A percentile compares a stretch with the other conserved stretches of the same genome.
phyloP scores from a whole-genome alignment of 2,888 invertebrate genomes.

The Schizaphis graminum region DNA sequence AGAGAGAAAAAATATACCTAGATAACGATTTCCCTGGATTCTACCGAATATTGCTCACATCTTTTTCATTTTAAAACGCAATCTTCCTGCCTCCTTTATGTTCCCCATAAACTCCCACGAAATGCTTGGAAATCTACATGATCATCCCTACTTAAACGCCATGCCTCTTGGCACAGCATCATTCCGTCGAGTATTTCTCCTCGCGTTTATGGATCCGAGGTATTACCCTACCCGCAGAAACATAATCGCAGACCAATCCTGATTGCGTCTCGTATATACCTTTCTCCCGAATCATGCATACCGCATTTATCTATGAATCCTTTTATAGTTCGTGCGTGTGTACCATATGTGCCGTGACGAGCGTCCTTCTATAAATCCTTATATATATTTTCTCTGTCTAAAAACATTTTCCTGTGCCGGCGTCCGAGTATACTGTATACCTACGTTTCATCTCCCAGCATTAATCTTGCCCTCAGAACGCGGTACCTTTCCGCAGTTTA shows the following conservation, averaged over 20 bases:
- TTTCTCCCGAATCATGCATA: neutral
- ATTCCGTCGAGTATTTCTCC: neutral
- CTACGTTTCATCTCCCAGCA: neutral
- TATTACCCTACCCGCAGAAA: neutral
- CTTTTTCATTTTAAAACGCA: neutral
- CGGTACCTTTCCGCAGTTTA: neutral
- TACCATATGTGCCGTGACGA: neutral
- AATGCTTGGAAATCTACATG: neutral
- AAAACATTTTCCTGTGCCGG: neutral
- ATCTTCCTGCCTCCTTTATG: neutral
- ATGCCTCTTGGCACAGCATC: neutral
- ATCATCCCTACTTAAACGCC: neutral
- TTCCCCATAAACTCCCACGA: neutral
- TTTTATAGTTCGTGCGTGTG: neutral
- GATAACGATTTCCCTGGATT: neutral
- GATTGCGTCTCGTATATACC: neutral
- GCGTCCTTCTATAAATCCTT: neutral
- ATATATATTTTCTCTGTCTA: neutral
- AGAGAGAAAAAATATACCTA: neutral
- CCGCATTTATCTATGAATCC: neutral
- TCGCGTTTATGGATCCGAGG: neutral
- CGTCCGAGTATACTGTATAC: neutral
- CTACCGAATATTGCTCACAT: neutral
- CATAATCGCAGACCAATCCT: neutral
- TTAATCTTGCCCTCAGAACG: neutral